Evolutionary conservation across 2,888 invertebrate species (phyloP).

Genomic region (Alloscopus bannaensis): DNA sequence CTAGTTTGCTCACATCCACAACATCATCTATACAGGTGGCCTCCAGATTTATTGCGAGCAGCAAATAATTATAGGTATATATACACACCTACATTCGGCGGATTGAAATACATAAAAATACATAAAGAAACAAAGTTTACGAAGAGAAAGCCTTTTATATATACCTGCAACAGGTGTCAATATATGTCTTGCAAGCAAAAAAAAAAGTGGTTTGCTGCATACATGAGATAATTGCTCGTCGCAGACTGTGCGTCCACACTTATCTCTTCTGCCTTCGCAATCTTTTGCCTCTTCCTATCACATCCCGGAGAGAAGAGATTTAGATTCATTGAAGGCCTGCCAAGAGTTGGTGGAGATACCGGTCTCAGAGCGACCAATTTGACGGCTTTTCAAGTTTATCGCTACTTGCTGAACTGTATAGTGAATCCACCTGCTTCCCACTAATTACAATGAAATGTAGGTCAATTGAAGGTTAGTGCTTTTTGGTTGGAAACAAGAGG

Average conservation of each 20-base stretch:
- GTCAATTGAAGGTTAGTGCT: constrained; percentile 52
- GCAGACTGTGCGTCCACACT: constrained; percentile 24
- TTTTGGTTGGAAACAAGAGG: constrained; percentile 48
- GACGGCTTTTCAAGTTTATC: not conserved
- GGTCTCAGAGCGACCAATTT: too few relatives aligned
- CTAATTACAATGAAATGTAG: constrained; percentile 43
- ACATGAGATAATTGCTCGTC: constrained; percentile 21
- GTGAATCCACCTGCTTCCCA: constrained; percentile 37
- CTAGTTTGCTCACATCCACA: constrained; percentile 9
- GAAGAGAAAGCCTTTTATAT: constrained; percentile 5
- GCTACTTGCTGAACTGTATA: not conserved
- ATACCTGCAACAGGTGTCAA: constrained; percentile 31
- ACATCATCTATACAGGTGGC: not conserved
- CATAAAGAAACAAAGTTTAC: constrained; percentile 6
- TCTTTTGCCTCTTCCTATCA: not conserved
- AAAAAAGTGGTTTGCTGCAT: constrained; percentile 12
- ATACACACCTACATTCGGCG: too few relatives aligned
- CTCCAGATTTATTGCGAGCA: constrained; percentile 21
- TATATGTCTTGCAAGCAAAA: constrained; percentile 1
- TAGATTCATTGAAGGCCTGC: too few relatives aligned
- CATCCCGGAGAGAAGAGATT: too few relatives aligned
- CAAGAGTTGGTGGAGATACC: too few relatives aligned
- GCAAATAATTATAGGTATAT: constrained; percentile 7
- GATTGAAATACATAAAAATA: too few relatives aligned
- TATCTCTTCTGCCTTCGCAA: not conserved